Evolutionary conservation across 2,113 vertebrate genomes (phyloP), one percentile per base, ranked within the genome.

Genomic region (Gallinago jamesoni): DNA sequence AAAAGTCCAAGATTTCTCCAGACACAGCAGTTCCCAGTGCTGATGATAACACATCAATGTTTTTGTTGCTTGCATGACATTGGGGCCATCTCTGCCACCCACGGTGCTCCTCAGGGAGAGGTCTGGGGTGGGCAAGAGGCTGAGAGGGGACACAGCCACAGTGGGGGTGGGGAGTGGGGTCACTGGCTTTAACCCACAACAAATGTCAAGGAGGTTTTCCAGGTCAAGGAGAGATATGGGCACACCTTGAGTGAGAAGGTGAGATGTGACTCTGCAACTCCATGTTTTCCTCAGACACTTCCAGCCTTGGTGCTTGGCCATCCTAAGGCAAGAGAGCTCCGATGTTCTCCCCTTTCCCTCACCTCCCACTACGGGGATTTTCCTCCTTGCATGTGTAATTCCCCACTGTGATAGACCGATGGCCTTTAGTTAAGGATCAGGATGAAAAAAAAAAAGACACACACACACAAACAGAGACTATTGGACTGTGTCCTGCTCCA

Each of bases 321-420:
- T 5, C 37, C 33, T 9, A 21, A 39, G 33, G 59, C 45, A 47
- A 3, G 11, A 24, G 55, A 30, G 14, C 14, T 16, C 35, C 2
- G 1, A 6, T 23, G 24, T 14, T 60, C 17, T 48, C 9, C 24
- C 45, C 16, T 62, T 30, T 12, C 69, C 50, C 14, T n/a, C 4
- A 0, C 17, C 25, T 50, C 53, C 41, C 41, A 9, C 5, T 9
- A 12, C 16, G 2, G 24, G 24, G 15, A 19, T 20, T 39, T 37
- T 9, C 10, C 22, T 53, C 77, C 23, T 27, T 15, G 18, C 13
- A 25, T 3, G 11, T 43, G 4, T 6, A 9, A 10, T 8, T 63
- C 30, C n/a, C 10, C 14, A 2, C 15, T 22, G 13, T 3, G 45
- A 11, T 0, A 30, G 59, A 3, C n/a, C 11, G 16, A 35, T 14